Conservation (phyloP, 2,888 invertebrate species). For the Ophraella communa region DNA sequence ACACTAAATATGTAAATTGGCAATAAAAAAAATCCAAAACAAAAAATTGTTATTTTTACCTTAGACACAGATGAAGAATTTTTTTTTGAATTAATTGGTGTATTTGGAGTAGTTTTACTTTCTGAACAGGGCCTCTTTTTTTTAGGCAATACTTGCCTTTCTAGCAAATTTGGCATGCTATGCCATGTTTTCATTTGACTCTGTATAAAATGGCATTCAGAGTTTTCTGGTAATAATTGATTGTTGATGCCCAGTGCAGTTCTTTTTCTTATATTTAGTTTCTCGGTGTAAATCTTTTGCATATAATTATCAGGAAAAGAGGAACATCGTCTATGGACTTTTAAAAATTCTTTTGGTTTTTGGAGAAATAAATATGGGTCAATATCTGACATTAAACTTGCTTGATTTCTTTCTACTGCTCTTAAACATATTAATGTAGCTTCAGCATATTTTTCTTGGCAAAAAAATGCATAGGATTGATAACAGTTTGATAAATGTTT, state of each 20-base stretch:
- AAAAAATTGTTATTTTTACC: conserved; percentile 24
- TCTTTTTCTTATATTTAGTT: conserved; percentile 15
- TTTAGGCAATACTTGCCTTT: conserved; percentile 25
- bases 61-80: conserved; percentile 45
- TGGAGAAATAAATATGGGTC: conserved; percentile 62
- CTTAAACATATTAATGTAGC: conserved; percentile 68
- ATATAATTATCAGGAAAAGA: conserved; percentile 63
- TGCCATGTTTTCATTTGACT: conserved; percentile 58
- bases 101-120: conserved; percentile 55
- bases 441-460: conserved; percentile 67
- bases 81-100: conserved; percentile 50
- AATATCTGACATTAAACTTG: conserved; percentile 68
- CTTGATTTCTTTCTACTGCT: conserved; percentile 70
- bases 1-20: too few species aligned
- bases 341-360: conserved; percentile 55
- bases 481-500: conserved; percentile 68
- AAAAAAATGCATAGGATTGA: conserved; percentile 65
- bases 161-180: conserved; percentile 57
- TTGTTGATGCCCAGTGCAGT: conserved; percentile 30
- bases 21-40: too few species aligned
- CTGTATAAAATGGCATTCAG: conserved; percentile 34
- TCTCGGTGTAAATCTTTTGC: conserved; percentile 44
- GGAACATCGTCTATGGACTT: conserved; percentile 64
- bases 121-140: conserved; percentile 45
- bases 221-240: conserved; percentile 11